Conservation (phyloP, 2,888 invertebrate genomes). For the Cerceris ruficornis region DNA sequence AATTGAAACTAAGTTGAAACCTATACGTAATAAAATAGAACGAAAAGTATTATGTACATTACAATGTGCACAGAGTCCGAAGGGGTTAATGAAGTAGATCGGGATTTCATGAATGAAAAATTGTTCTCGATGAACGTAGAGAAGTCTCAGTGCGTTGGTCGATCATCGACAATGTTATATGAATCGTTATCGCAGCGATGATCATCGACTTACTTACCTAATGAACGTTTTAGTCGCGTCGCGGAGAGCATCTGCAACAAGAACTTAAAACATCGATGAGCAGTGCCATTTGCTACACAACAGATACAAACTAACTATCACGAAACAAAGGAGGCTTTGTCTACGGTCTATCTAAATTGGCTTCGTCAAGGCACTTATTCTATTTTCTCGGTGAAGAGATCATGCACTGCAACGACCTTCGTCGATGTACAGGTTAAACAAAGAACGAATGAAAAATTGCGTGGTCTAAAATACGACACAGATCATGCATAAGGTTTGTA, state of each 20-base stretch:
- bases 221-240: conserved; percentile 7
- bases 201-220: conserved; percentile 3
- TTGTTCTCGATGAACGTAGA: too few species aligned
- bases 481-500: too few species aligned
- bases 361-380: background rate
- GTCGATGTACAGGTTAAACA: background rate
- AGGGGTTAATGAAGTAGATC: too few species aligned
- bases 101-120: too few species aligned
- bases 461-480: background rate
- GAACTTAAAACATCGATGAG: conserved; percentile 9
- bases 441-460: background rate
- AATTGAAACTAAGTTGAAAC: too few species aligned
- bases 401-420: background rate
- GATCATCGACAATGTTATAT: too few species aligned
- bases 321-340: background rate
- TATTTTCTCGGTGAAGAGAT: background rate
- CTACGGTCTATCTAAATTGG: background rate
- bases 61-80: too few species aligned
- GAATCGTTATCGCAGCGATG: too few species aligned
- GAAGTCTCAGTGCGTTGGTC: too few species aligned
- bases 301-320: background rate
- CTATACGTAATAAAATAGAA: too few species aligned
- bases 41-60: too few species aligned
- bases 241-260: conserved; percentile 5
- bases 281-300: background rate